Evolutionary conservation across 2,888 invertebrate species (phyloP), one percentile per base, ranked within the genome.

Genomic region (Melieria omissa): DNA sequence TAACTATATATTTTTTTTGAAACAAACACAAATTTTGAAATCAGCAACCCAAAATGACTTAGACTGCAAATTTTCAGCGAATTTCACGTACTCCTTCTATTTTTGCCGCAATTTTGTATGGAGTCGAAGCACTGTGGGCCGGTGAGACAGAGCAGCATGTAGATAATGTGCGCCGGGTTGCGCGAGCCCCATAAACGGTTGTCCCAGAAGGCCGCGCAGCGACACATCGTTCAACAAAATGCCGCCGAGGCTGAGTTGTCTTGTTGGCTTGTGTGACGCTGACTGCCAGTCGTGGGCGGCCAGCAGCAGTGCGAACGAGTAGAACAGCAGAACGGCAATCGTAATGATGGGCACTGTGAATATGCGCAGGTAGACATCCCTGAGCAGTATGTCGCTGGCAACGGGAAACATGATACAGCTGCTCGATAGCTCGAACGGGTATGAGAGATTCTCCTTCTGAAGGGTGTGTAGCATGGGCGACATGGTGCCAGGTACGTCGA

Each of bases 321-420:
- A 76, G 3, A 80, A 67, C 9, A 79, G 49, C 3, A 44, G 9
- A 5, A 78, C 8, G 5, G 69, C 76, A 14, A 79, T 54, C 0
- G 79, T 46, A 41, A 78, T 44, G 44, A 80, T 76, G 3, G 64
- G 54, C 1, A 44, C 29, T 57, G 60, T 76, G 62, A 57, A 72
- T 5, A 81, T 1, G 3, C 70, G 57, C 0, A 76, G 70, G 42
- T 76, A 81, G 7, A 82, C 75, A 12, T 81, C 75, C 10, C 29
- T 72, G 0, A 80, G 69, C 5, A 78, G 77, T 41, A 82, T 62
- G 3, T 75, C 68, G n/a, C 73, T 73, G 4, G 78, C 76, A 4
- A 75, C 52, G 0, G 81, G 81, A 44, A 82, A 78, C 81, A 81
- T 82, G 10, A 81, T 29, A 29, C 81, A 81, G 5, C 78, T 73